Evolutionary conservation across 2,888 invertebrate genomes (phyloP).

Genomic region (Watsonalla cultraria): DNA sequence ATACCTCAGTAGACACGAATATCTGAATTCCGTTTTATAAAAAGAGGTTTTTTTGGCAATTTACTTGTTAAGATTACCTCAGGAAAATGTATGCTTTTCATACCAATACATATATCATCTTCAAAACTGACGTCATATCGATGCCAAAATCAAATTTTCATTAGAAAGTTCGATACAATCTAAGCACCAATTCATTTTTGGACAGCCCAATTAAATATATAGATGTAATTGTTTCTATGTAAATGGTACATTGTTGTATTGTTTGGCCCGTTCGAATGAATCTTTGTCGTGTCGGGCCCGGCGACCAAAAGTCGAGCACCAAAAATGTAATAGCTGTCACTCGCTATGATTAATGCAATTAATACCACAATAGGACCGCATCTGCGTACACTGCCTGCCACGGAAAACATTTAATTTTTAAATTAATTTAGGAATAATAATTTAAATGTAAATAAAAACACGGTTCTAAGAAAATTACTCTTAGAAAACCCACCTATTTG

Average conservation of each 20-base stretch:
- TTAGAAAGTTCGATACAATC: neutral
- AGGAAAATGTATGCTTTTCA: too few species aligned
- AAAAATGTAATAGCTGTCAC: conserved; percentile 79
- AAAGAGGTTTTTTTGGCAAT: too few species aligned
- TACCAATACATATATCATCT: too few species aligned
- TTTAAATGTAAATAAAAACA: too few species aligned
- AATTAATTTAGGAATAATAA: conserved; percentile 1
- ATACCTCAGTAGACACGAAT: too few species aligned
- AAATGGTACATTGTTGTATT: conserved; percentile 53
- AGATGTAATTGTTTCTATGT: conserved; percentile 40
- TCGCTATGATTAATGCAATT: conserved; percentile 75
- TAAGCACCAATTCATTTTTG: neutral
- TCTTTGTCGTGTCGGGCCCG: conserved; percentile 39
- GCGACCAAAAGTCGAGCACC: conserved; percentile 72
- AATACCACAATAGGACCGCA: conserved; percentile 68
- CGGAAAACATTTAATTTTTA: conserved; percentile 5
- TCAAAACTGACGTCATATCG: too few species aligned
- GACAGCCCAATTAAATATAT: conserved; percentile 23
- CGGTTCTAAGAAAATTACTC: too few species aligned
- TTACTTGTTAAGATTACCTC: too few species aligned
- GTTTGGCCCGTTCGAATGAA: conserved; percentile 52
- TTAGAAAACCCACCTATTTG: too few species aligned
- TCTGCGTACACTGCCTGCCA: conserved; percentile 48
- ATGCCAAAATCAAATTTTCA: too few species aligned
- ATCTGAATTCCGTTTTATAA: too few species aligned